Evolutionary conservation across 2,888 invertebrate species (phyloP), one percentile per base, ranked within the genome.

Genomic region (Synanthedon myopaeformis): DNA sequence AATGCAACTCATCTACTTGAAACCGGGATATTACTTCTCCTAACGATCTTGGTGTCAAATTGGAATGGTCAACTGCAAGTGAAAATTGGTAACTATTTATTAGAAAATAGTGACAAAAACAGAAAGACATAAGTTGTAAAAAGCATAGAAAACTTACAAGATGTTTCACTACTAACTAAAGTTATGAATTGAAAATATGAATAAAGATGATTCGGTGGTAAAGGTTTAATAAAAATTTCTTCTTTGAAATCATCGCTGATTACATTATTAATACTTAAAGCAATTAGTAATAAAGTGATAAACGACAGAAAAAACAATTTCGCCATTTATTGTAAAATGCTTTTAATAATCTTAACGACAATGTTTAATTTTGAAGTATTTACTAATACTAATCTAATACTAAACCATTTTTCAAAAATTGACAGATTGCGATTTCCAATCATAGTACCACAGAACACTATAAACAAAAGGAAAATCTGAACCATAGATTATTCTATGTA

Each of bases 101-200:
- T 23, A 23, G 5, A 23, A 51, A 51, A n/a, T 13, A 45, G 13
- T 45, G 13, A 3, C 13, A 45, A 45, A 1, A 13, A 12, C 14
- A 45, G n/a, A 35, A 2, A 35, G 6, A 28, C 35, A 10, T 35
- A 35, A 35, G 35, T 35, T 35, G 8, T 10, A 35, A 35, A 35
- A 35, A 10, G 53, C 2, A 10, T 12, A n/a, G 53, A 5, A 57
- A 59, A 85, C 91, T 90, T 88, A 93, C 93, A 90, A 58, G 90
- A 88, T 58, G 89, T 82, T 59, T 85, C 82, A 53, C 84, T 80
- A 58, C 90, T 89, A 91, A 95, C 94, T 62, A 91, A 79, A 4
- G 96, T 96, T 23, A 94, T 92, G 79, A 98, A 98, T 79, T 97
- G 96, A 77, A 98, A 97, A 76, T 95, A 94, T 11, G 94, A 91